A percentile compares a stretch with the other conserved stretches of the same genome.
These are phyloP conservation scores for Gymnoscelis rufifasciata DNA, from an alignment of 2,888 invertebrate genomes.

Conservation along the genomic window DNA sequence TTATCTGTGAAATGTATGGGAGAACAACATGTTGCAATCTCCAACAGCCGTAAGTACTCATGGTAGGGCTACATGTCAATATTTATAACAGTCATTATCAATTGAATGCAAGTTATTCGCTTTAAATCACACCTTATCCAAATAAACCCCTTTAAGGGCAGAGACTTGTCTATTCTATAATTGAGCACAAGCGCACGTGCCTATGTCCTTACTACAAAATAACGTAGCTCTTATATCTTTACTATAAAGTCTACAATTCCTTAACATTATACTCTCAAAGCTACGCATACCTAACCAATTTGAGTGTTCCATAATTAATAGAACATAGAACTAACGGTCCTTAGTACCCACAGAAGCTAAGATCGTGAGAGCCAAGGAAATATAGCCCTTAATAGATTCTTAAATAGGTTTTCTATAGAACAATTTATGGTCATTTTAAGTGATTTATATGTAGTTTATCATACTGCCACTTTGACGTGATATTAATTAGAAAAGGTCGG, in stretches of 20 bases:
- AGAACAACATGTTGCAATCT: no score
- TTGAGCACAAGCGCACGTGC: constrained; percentile 30
- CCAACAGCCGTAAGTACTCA: no score
- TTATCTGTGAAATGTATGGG: no score
- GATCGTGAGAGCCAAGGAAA: constrained; percentile 19
- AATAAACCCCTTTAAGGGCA: background rate
- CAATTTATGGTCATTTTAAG: background rate
- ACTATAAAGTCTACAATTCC: constrained; percentile 3
- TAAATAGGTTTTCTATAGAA: background rate
- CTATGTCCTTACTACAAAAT: constrained; percentile 10
- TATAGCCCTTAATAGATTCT: background rate
- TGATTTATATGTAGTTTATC: constrained; percentile 5
- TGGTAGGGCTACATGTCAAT: background rate
- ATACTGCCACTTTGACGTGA: constrained; percentile 1
- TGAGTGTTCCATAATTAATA: constrained; percentile 32
- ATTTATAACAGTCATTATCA: background rate
- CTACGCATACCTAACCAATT: constrained; percentile 30
- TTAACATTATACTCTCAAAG: constrained; percentile 9
- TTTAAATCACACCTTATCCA: background rate
- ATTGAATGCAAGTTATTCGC: no score
- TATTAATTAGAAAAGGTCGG: constrained; percentile 2
- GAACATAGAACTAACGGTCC: constrained; percentile 26
- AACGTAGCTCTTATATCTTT: background rate
- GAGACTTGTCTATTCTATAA: constrained; percentile 24
- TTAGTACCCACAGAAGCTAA: constrained; percentile 14